Base-by-base conservation (phyloP, 2,113 vertebrate species). In the Melanostigma gelatinosum region DNA sequence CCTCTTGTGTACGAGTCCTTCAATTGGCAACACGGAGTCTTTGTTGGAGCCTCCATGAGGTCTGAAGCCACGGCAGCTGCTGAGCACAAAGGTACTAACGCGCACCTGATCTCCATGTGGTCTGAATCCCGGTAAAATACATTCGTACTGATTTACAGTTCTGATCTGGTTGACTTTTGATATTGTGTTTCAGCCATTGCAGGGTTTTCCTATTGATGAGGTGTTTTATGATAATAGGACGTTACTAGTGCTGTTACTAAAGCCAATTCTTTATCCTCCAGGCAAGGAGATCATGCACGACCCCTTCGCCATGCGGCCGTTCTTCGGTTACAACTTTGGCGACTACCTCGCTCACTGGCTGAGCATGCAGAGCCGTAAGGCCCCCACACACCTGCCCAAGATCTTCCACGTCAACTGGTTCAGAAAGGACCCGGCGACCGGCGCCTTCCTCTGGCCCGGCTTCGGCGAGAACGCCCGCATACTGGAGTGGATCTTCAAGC, bases 401-500 rank as follows among this genome's bases (percentile, higher is more conserved):
- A 97, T 99, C 94, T 99, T 32, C 86, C 98, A 99, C 0, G 97
- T 99, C 87, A 99, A 99, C 94, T 99, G 98, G 98, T 99, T 99
- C 95, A 93, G 96, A 32, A 99, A 97, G 89, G 95, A 97, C 92
- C 93, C 93, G 2, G 88, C 95, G 3, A 95, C 94, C 38, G 95
- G 93, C 44, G 4, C 79, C 84, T 99, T 98, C 95, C 94, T 99
- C 55, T 99, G 98, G 98, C 98, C 98, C 0, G 98, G 98, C 69
- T 99, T 96, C 0, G 98, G 98, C 0, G 98, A 99, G 90, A 99
- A 99, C 55, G 94, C 95, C 82, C 93, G 98, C 0, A 98, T 99
- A 32, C 95, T 99, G 69, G 97, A 99, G 83, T 99, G 98, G 98
- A 96, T 99, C 96, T 99, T 99, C 94, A 93, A 75, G 89, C 95